A percentile compares a stretch with the other conserved stretches of the same genome.
phyloP scores from a whole-genome alignment of 2,113 vertebrate species.

The Lethenteron reissneri region DNA sequence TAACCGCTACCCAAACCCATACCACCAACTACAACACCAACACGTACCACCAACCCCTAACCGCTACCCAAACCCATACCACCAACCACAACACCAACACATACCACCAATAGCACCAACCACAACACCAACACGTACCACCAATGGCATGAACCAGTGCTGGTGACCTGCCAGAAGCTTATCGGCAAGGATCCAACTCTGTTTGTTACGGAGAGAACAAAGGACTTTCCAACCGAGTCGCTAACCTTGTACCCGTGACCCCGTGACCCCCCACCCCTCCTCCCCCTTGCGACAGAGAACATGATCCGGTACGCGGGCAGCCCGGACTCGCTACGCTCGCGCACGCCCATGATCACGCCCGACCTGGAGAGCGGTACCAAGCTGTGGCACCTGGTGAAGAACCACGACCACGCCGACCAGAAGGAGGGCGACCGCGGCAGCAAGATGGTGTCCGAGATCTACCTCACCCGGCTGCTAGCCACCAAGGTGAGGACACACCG shows the following conservation, averaged over 20 bases:
- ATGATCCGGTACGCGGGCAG: constrained; percentile 94
- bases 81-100: too few species aligned
- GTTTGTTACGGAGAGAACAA: constrained; percentile 3
- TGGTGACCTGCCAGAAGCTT: too few species aligned
- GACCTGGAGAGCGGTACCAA: constrained; percentile 95
- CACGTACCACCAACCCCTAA: too few species aligned
- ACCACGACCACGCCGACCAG: constrained; percentile 93
- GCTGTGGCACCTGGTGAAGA: constrained; percentile 95
- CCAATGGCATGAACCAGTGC: too few species aligned
- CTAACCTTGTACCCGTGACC: too few species aligned
- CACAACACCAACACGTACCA: constrained; percentile 17
- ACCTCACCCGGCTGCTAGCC: constrained; percentile 76
- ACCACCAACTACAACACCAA: too few species aligned
- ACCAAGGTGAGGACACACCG: constrained; percentile 44
- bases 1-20: too few species aligned
- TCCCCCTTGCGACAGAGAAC: constrained; percentile 40
- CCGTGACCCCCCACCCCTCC: too few species aligned
- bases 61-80: too few species aligned
- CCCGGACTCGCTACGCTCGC: constrained; percentile 76
- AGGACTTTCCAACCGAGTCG: too few species aligned
- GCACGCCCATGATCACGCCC: constrained; percentile 92
- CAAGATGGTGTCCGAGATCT: constrained; percentile 99
- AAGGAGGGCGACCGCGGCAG: constrained; percentile 78
- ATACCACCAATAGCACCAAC: too few species aligned
- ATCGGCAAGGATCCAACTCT: too few species aligned